Evolutionary conservation across 64 coral and sea anemone species (phyloP), one percentile per base, ranked within the genome.

Genomic region (Stichodactyla mertensii): DNA sequence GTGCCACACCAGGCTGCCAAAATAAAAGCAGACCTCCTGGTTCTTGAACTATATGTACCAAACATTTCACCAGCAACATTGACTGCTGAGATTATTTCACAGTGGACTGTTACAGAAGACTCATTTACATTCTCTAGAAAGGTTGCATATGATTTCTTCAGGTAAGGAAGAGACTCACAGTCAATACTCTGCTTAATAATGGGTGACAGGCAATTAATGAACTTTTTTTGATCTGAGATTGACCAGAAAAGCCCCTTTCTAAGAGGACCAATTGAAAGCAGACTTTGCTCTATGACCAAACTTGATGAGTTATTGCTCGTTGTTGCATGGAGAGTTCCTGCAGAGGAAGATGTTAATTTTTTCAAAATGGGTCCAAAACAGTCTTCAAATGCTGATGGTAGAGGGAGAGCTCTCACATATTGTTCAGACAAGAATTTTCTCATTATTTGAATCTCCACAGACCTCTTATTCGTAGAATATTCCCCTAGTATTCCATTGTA

Each of bases 1-100:
- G 86, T 19, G n/a, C 64, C 67, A 91, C 83, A 80, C 71, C 83
- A 80, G 19, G 55, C 62, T 53, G 89, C 89, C 19, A 86, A 14
- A 14, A 89, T 70, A 71, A 67, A 89, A 45, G 78, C 31, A 27
- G 79, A 91, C 45, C 89, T 77, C 36, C 78, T 64, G 10, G 51
- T 36, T 86, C 89, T 78, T 14, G 83, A 77, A 22, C 14, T 5
- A 22, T 28, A 57, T 56, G 89, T 78, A 10, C 83, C 89, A 78
- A 59, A 85, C 51, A 23, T 24, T 56, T 91, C 83, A 28, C 69
- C 55, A 78, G 22, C 27, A 86, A 54, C 16, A 18, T 13, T 7
- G 7, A 71, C 19, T 10, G 11, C 55, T 57, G 8, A 82, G 13
- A 84, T 55, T 16, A 31, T 15, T 55, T 80, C 70, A 79, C 15